Evolutionary conservation across 1,140 invertebrate species (phyloP).

Genomic region (Stenopsyche tienmushanensis): DNA sequence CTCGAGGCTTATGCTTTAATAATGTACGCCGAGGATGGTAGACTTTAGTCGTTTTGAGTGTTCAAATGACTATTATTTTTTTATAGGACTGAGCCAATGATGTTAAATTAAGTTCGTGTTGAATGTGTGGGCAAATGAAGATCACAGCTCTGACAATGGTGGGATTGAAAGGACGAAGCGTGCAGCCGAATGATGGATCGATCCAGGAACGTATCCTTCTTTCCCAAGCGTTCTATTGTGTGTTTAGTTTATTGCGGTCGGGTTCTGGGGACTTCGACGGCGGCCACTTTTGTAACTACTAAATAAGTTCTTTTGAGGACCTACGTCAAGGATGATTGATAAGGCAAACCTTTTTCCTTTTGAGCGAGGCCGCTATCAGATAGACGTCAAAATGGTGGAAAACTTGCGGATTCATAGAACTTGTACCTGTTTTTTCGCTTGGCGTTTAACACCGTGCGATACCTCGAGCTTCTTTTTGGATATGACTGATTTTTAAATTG

Average conservation of each 20-base stretch:
- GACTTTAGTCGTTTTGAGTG: too few species aligned
- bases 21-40: slow-evolving; percentile 1
- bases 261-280: too few species aligned
- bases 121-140: too few species aligned
- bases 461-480: too few species aligned
- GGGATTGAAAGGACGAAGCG: too few species aligned
- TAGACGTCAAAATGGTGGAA: background rate
- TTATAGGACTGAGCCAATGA: background rate
- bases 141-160: too few species aligned
- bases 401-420: too few species aligned
- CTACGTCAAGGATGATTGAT: slow-evolving; percentile 22
- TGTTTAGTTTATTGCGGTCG: background rate
- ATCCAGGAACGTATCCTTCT: background rate
- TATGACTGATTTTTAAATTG: too few species aligned
- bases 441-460: background rate
- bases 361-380: slow-evolving; percentile 8
- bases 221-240: background rate
- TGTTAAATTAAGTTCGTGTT: background rate
- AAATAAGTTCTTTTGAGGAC: slow-evolving; percentile 21
- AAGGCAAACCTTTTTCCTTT: slow-evolving; percentile 19
- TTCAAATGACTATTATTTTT: too few species aligned
- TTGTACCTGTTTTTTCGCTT: too few species aligned
- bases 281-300: slow-evolving; percentile 18
- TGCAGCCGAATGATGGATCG: slow-evolving; percentile 16
- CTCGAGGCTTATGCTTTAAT: slow-evolving; percentile 10